Percentiles rank a stretch among this genome's conserved stretches.
phyloP scores from a whole-genome alignment of 2,797 vertebrate genomes.

The Vespertilio murinus region DNA sequence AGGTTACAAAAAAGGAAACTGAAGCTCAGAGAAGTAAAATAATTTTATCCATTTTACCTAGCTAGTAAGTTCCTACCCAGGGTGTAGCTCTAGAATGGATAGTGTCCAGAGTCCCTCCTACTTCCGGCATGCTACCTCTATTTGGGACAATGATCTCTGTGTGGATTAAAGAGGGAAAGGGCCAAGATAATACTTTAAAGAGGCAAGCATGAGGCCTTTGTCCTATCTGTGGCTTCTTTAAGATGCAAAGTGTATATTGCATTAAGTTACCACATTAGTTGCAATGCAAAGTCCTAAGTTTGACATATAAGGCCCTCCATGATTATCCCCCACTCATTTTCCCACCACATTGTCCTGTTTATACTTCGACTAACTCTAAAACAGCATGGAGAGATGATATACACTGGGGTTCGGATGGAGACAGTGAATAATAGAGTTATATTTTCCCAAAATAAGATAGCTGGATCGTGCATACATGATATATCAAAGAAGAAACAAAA shows the following conservation, averaged over 20 bases:
- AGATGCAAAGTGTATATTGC: neutral
- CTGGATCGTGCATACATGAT: neutral
- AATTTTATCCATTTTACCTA: neutral
- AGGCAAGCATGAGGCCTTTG: neutral
- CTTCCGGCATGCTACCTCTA: neutral
- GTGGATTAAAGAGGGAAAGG: neutral
- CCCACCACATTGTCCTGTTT: neutral
- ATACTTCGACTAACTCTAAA: neutral
- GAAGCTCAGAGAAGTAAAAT: neutral
- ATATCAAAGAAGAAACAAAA: neutral
- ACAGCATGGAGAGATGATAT: neutral
- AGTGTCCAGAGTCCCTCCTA: neutral
- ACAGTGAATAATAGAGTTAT: neutral
- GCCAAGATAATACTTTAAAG: neutral
- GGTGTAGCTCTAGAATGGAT: constrained; percentile 2
- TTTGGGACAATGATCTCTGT: neutral
- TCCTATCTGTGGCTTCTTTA: neutral
- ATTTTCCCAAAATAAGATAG: neutral
- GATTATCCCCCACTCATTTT: neutral
- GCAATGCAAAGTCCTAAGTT: neutral
- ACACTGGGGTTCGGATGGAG: neutral
- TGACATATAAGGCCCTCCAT: neutral
- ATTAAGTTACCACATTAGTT: neutral
- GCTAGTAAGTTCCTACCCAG: neutral
- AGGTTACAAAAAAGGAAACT: neutral